Percentiles rank a stretch among this genome's conserved stretches.
These are phyloP conservation scores for Macrotus californicus DNA, from an alignment of 2,113 vertebrate species.

Conservation along the genomic window DNA sequence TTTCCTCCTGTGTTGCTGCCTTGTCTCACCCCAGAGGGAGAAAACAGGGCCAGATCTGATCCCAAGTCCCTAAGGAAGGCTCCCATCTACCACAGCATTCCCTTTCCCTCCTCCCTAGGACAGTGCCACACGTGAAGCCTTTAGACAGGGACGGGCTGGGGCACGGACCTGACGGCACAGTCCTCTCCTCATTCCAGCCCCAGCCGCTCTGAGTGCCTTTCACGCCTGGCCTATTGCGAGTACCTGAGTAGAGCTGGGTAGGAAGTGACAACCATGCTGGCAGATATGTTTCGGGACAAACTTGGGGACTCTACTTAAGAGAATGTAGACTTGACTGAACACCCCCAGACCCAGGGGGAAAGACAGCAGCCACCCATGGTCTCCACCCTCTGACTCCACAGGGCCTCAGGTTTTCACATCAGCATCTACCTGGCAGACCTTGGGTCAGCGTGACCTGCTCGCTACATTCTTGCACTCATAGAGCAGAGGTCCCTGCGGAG, in stretches of 20 bases:
- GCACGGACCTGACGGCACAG: background rate
- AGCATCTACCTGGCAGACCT: background rate
- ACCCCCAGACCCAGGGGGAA: background rate
- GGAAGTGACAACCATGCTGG: background rate
- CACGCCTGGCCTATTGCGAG: background rate
- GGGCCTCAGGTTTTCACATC: background rate
- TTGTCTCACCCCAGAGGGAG: background rate
- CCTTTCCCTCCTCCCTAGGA: background rate
- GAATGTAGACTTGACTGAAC: background rate
- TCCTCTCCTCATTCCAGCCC: background rate
- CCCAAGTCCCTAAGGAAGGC: background rate
- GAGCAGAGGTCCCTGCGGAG: background rate
- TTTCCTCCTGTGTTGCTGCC: background rate
- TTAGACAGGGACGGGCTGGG: background rate
- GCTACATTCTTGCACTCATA: background rate
- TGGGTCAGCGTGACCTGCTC: background rate
- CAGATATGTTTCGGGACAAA: background rate
- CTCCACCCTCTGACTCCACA: background rate
- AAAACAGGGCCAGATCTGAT: background rate
- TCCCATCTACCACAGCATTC: background rate
- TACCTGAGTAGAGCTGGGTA: background rate
- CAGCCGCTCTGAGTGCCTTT: background rate
- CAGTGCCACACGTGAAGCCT: background rate
- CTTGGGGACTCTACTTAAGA: background rate
- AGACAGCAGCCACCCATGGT: background rate